Base-by-base conservation (phyloP, 1,140 invertebrate genomes). In the Calephelis virginiensis region DNA sequence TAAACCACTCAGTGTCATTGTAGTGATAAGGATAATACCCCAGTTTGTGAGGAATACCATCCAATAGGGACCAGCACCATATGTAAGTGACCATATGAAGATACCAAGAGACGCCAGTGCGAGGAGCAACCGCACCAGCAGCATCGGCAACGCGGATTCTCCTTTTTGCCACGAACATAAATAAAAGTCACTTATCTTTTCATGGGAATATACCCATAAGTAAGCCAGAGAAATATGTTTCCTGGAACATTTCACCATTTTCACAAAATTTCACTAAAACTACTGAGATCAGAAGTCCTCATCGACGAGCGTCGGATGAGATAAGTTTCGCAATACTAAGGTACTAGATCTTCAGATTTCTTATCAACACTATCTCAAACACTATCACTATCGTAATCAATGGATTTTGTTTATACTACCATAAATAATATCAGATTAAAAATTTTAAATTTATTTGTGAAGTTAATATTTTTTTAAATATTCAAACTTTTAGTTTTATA, bases 31-130 rank as follows among this genome's bases (percentile, higher is more conserved):
- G 0, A 92, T 67, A 28, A 94, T 85, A 10, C 94, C 94, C 94
- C 95, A 95, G 75, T 95, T 93, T 10, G 95, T 95, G n/a, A 96
- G 90, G 78, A 94, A 96, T 46, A 95, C 94, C 6, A 93, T 83
- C 94, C 94, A 96, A 70, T 92, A 92, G 14, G 68, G 77, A 40
- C 69, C 69, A 64, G 66, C 47, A 9, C 71, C 66, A 69, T 68
- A 8, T 69, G 76, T 82, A 45, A 80, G 89, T 80, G 68, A 92
- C 91, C 66, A 94, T n/a, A 92, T 90, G 64, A 93, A 92, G 50
- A 88, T 82, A 13, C 68, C 80, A 38, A 80, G 46, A 7, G 83
- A 74, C 4, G 92, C 63, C 78, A 92, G 92, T 1, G 92, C 87
- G 37, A 94, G 80, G 3, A 92, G 7, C 81, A 93, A 85, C 37